Evolutionary conservation across 2,797 vertebrate genomes (phyloP).

Genomic region (Megalops cyprinoides): DNA sequence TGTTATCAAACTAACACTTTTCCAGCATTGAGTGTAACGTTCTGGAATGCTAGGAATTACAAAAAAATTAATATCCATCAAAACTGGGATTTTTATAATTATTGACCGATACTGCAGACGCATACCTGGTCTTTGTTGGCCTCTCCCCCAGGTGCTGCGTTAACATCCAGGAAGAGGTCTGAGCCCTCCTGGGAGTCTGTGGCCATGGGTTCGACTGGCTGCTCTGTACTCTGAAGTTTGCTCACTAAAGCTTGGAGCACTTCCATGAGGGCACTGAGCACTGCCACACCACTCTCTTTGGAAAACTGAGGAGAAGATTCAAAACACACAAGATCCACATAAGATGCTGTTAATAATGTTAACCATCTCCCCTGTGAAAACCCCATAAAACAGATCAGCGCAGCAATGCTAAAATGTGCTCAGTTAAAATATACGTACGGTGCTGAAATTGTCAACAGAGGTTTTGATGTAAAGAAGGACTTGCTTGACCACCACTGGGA

Average conservation of each 20-base stretch:
- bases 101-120: neutral
- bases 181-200: slow-evolving; percentile 55
- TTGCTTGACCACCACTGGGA: slow-evolving; percentile 77
- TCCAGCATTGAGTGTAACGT: neutral
- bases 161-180: slow-evolving; percentile 78
- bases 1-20: too few relatives aligned
- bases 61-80: neutral
- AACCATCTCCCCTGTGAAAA: neutral
- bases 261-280: slow-evolving; percentile 70
- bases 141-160: slow-evolving; percentile 54
- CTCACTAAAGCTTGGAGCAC: slow-evolving; percentile 73
- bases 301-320: slow-evolving; percentile 57
- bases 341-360: neutral
- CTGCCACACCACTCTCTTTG: slow-evolving; percentile 52
- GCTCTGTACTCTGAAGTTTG: slow-evolving; percentile 61
- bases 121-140: slow-evolving; percentile 77
- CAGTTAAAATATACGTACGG: slow-evolving; percentile 66
- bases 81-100: neutral
- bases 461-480: slow-evolving; percentile 85
- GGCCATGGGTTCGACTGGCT: slow-evolving; percentile 49
- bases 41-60: neutral
- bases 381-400: neutral
- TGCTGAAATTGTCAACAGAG: slow-evolving; percentile 78
- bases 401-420: neutral
- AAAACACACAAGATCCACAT: neutral